phyloP scores from a whole-genome alignment of 1,140 invertebrate species.

The Macrotrachela quadricornifera region DNA sequence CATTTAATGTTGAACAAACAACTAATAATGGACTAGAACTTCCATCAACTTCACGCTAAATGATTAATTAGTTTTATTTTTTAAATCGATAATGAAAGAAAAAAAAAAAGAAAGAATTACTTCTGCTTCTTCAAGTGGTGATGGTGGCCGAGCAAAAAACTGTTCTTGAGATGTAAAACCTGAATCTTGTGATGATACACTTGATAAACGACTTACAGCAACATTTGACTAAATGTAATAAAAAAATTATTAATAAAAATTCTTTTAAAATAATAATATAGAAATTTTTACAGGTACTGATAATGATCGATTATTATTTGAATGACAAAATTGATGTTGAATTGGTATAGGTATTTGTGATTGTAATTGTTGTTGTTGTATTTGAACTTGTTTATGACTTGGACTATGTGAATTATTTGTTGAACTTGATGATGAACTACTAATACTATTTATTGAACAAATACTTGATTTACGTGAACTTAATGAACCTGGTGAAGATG shows the following conservation, averaged over 20 bases:
- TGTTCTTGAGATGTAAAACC: slow-evolving; percentile 74
- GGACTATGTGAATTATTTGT: slow-evolving; percentile 52
- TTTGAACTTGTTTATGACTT: slow-evolving; percentile 35
- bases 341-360: slow-evolving; percentile 6
- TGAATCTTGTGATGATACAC: slow-evolving; percentile 67
- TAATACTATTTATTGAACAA: slow-evolving; percentile 74
- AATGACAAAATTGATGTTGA: background rate
- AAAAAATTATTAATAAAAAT: slow-evolving; percentile 11
- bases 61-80: too few relatives aligned
- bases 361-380: slow-evolving; percentile 11
- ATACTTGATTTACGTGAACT: slow-evolving; percentile 65
- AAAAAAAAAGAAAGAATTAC: too few relatives aligned
- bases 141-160: slow-evolving; percentile 44
- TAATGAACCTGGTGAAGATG: slow-evolving; percentile 25
- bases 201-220: slow-evolving; percentile 41
- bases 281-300: too few relatives aligned
- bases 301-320: background rate
- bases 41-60: too few relatives aligned
- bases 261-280: too few relatives aligned
- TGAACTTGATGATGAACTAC: slow-evolving; percentile 61
- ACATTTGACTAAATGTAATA: slow-evolving; percentile 15
- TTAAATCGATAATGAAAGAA: too few relatives aligned
- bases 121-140: slow-evolving; percentile 14
- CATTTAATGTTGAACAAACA: too few relatives aligned
- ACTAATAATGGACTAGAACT: too few relatives aligned